Evolutionary conservation across 1,140 invertebrate genomes (phyloP).

Genomic region (Phymastichus coffea): DNA sequence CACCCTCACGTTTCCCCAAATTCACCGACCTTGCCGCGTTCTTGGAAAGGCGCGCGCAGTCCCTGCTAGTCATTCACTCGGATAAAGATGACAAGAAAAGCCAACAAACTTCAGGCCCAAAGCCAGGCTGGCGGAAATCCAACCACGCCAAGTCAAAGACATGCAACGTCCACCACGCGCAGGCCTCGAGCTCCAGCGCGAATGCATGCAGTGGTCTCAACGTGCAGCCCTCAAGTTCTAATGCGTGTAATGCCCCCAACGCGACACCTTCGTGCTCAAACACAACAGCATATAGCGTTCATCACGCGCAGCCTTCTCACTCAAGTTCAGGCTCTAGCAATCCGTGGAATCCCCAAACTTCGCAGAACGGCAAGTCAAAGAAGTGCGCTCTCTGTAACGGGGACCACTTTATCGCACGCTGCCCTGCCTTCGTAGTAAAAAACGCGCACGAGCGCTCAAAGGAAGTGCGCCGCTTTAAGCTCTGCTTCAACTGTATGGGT

Average conservation of each 20-base stretch:
- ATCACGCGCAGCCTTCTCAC: no score
- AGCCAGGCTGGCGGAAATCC: not conserved
- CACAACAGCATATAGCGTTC: no score
- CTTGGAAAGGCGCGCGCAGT: not conserved
- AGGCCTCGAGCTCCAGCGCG: not conserved
- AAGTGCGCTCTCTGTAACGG: not conserved
- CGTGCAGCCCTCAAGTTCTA: no score
- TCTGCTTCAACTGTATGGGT: slow-evolving; percentile 1
- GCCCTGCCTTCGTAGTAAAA: not conserved
- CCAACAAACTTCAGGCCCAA: not conserved
- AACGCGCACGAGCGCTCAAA: not conserved
- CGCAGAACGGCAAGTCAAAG: no score
- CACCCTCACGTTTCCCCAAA: not conserved
- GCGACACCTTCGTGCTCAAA: no score
- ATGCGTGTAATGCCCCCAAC: no score
- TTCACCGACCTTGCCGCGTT: no score
- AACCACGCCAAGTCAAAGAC: no score
- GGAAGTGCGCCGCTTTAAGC: not conserved
- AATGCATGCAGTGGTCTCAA: no score
- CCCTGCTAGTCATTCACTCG: not conserved
- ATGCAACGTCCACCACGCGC: not conserved
- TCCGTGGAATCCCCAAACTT: no score
- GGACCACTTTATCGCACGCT: not conserved
- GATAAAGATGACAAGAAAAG: not conserved
- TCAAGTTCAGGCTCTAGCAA: no score